These are phyloP conservation scores for Erebia ligea DNA, from an alignment of 2,888 invertebrate genomes.

Conservation along the genomic window DNA sequence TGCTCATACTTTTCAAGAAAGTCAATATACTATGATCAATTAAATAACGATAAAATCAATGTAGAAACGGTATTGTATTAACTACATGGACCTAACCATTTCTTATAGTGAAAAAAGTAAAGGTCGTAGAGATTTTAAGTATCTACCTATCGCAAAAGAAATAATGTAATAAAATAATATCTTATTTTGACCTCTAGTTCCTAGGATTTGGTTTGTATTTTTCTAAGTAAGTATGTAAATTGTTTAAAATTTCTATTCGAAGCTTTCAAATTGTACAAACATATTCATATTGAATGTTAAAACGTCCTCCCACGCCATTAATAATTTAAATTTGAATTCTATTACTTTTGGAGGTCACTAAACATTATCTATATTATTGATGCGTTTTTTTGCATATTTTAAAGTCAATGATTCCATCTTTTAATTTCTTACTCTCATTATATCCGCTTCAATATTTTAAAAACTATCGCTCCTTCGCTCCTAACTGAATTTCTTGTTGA, in stretches of 20 bases:
- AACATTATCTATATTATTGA: neutral
- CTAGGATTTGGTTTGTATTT: neutral
- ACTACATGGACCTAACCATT: no score
- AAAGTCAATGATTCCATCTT: neutral
- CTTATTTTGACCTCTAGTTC: neutral
- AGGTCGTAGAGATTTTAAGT: no score
- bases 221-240: neutral
- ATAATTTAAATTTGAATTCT: neutral
- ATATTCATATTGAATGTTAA: neutral
- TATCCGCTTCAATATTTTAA: no score
- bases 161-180: neutral
- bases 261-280: slow-evolving; percentile 7
- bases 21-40: no score
- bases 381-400: neutral
- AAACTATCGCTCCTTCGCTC: no score
- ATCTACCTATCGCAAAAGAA: no score
- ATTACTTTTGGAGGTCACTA: neutral
- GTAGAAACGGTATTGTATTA: no score
- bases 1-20: no score
- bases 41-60: no score
- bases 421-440: no score
- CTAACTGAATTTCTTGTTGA: no score
- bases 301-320: neutral
- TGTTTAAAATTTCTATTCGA: slow-evolving; percentile 6
- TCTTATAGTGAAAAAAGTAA: no score